Evolutionary conservation across 1,140 invertebrate species (phyloP).

Genomic region (Platorchestia sp.): DNA sequence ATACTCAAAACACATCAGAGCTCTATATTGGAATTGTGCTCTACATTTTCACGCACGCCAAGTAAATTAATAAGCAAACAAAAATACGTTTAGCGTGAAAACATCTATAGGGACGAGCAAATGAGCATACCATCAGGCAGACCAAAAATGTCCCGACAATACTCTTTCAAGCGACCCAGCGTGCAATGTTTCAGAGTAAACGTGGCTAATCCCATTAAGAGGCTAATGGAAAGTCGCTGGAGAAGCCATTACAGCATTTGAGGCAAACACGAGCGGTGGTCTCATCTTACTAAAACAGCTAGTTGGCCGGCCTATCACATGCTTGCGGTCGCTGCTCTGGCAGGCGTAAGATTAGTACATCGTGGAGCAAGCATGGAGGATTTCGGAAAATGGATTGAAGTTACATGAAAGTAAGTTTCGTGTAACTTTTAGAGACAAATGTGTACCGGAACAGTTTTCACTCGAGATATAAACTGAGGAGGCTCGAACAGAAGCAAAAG

Average conservation of each 20-base stretch:
- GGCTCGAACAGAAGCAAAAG: not conserved
- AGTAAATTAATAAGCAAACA: not conserved
- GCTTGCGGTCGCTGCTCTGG: not conserved
- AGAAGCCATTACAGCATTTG: not conserved
- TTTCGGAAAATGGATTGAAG: too few species aligned
- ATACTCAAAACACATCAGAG: not conserved
- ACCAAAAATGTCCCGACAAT: not conserved
- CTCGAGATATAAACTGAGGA: not conserved
- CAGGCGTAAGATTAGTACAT: not conserved
- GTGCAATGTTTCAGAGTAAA: not conserved
- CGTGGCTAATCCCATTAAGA: slow-evolving; percentile 6
- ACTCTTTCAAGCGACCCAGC: not conserved
- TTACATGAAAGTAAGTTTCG: too few species aligned
- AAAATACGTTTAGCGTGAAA: not conserved
- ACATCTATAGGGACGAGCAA: not conserved
- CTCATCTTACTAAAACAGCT: not conserved
- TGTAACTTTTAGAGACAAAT: not conserved
- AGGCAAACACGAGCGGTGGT: slow-evolving; percentile 4
- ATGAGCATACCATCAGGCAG: not conserved
- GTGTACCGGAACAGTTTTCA: not conserved
- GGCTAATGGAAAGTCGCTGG: not conserved
- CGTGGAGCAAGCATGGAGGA: not conserved
- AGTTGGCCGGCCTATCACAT: not conserved
- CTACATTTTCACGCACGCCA: not conserved
- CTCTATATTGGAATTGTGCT: not conserved